Evolutionary conservation across 2,888 invertebrate genomes (phyloP).

Genomic region (Ganaspis brasiliensis): DNA sequence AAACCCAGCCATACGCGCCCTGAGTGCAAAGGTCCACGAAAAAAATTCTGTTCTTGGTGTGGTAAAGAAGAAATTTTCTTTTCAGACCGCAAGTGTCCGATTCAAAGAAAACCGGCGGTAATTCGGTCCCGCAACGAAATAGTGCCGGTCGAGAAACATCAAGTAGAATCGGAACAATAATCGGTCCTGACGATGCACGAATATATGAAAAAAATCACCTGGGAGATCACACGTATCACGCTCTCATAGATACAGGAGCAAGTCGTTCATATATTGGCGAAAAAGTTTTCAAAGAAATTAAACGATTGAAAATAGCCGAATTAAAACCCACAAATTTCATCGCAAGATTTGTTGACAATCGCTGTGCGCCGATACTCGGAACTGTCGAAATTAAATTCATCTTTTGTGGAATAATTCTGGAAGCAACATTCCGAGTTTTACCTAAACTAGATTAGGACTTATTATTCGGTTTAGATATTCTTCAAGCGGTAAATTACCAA

Average conservation of each 20-base stretch:
- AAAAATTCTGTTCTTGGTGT: too few relatives aligned
- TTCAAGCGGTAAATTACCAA: not conserved
- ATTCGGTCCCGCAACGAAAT: too few relatives aligned
- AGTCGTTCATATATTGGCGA: not conserved
- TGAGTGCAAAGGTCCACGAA: not conserved
- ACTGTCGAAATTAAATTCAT: not conserved
- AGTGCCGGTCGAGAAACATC: too few relatives aligned
- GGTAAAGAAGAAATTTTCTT: not conserved
- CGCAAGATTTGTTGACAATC: not conserved
- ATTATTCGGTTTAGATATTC: not conserved
- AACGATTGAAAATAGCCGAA: not conserved
- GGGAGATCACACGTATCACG: not conserved
- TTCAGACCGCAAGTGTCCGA: too few relatives aligned
- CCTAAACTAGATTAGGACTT: not conserved
- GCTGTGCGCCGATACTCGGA: not conserved
- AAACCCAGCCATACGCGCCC: too few relatives aligned
- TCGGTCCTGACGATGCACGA: not conserved
- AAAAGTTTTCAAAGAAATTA: not conserved
- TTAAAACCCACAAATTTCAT: not conserved
- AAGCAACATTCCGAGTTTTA: not conserved
- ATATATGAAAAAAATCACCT: not conserved
- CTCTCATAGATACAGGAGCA: not conserved
- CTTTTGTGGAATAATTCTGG: not conserved
- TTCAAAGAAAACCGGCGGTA: too few relatives aligned
- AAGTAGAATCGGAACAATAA: too few relatives aligned